Evolutionary conservation across 2,888 invertebrate species (phyloP).

Genomic region (Cheilosia vernalis): DNA sequence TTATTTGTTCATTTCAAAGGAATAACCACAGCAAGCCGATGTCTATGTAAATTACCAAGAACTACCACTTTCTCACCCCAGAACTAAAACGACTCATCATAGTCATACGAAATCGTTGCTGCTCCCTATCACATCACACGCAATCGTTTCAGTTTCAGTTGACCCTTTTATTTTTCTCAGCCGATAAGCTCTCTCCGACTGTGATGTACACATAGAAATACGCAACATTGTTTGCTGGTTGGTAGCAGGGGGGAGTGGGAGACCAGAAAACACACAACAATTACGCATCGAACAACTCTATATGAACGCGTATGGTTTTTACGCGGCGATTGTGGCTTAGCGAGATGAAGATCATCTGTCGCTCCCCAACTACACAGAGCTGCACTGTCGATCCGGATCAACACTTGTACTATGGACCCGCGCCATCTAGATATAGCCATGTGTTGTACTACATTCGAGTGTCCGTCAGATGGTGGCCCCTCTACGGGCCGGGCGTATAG

Average conservation of each 20-base stretch:
- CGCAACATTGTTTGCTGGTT: conserved; percentile 30
- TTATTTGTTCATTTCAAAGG: conserved; percentile 23
- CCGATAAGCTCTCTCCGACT: conserved; percentile 54
- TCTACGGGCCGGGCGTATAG: conserved; percentile 15
- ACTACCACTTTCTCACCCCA: conserved; percentile 54
- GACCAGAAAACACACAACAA: conserved; percentile 46
- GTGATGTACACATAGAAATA: conserved; percentile 24
- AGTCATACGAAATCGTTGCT: conserved; percentile 38
- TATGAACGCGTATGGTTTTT: conserved; percentile 43
- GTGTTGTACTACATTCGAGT: conserved; percentile 34
- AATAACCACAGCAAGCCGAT: conserved; percentile 37
- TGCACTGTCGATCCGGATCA: conserved; percentile 68
- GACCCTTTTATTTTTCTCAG: conserved; percentile 67
- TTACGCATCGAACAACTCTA: conserved; percentile 65
- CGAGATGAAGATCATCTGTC: conserved; percentile 57
- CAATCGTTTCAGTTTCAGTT: conserved; percentile 57
- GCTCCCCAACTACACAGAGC: conserved; percentile 51
- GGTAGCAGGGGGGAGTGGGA: not conserved
- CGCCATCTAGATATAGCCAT: conserved; percentile 22
- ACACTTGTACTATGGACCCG: conserved; percentile 58
- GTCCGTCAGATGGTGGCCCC: conserved; percentile 13
- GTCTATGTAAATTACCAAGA: conserved; percentile 40
- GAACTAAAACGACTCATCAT: conserved; percentile 35
- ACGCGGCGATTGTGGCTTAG: conserved; percentile 34
- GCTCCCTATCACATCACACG: conserved; percentile 55